Evolutionary conservation across 1,140 invertebrate species (phyloP).

Genomic region (Odontomachus brunneus): DNA sequence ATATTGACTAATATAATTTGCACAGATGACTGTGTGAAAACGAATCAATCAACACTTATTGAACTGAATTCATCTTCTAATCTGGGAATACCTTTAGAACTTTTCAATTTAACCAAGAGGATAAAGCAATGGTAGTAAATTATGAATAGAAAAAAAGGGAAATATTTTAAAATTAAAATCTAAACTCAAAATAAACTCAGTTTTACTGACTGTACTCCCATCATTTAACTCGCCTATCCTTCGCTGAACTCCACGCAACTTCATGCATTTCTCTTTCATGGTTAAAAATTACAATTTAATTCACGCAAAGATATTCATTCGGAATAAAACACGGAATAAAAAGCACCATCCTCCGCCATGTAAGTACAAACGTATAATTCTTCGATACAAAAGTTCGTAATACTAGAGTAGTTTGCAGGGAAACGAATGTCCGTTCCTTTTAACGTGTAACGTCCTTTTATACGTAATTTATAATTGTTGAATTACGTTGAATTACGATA

Average conservation of each 20-base stretch:
- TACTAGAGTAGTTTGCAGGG: not conserved
- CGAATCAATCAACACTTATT: not conserved
- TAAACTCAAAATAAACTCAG: slow-evolving; percentile 1
- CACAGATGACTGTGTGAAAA: not conserved
- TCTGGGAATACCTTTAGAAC: not conserved
- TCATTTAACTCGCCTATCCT: not conserved
- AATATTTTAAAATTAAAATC: not conserved
- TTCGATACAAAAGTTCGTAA: slow-evolving; percentile 11
- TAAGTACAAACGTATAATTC: slow-evolving; percentile 19
- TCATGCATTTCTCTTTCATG: slow-evolving; percentile 31
- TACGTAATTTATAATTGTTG: too few relatives aligned
- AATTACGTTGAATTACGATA: too few relatives aligned
- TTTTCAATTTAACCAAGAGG: slow-evolving; percentile 7
- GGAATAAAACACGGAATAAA: slow-evolving; percentile 38
- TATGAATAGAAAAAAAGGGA: not conserved
- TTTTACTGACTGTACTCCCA: not conserved
- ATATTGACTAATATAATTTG: slow-evolving; percentile 2
- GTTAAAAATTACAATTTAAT: slow-evolving; percentile 3
- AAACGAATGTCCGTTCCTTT: slow-evolving; percentile 43
- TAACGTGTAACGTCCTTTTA: too few relatives aligned
- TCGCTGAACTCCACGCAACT: not conserved
- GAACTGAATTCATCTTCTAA: slow-evolving; percentile 4
- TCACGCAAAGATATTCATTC: slow-evolving; percentile 17
- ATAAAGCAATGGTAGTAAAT: not conserved
- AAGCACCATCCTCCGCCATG: slow-evolving; percentile 20